These are phyloP conservation scores for Chrysomela aeneicollis DNA, from an alignment of 2,888 invertebrate genomes.

Conservation along the genomic window DNA sequence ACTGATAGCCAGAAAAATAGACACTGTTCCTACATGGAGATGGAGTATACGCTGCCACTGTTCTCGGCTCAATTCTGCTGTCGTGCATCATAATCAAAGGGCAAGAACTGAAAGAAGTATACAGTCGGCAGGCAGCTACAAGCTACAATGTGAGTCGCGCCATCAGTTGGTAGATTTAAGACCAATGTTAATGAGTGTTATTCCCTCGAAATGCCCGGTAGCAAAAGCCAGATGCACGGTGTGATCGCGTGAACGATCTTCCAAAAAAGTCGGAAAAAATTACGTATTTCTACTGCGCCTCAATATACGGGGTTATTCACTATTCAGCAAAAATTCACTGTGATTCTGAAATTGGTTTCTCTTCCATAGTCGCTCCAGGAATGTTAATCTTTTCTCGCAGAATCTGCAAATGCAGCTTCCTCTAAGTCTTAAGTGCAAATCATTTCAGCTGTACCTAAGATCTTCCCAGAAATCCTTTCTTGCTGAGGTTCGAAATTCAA, in stretches of 20 bases:
- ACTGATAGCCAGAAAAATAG: too few species aligned
- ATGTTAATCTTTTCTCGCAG: too few species aligned
- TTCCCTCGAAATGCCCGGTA: conserved; percentile 42
- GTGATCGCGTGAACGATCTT: conserved; percentile 43
- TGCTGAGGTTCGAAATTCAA: too few species aligned
- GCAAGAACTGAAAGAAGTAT: not conserved
- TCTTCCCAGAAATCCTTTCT: too few species aligned
- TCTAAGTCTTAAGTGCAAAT: too few species aligned
- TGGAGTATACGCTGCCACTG: too few species aligned
- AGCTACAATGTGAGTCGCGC: not conserved
- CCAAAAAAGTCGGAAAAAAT: conserved; percentile 17
- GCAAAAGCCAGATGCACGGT: conserved; percentile 43
- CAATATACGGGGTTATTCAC: not conserved
- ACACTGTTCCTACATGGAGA: too few species aligned
- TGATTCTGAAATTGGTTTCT: too few species aligned
- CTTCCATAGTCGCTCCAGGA: too few species aligned
- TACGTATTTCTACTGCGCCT: not conserved
- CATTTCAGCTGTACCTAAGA: too few species aligned
- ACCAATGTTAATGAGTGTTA: conserved; percentile 27
- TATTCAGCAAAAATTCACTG: too few species aligned
- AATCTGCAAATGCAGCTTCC: too few species aligned
- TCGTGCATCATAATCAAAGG: not conserved
- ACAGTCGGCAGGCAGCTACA: not conserved
- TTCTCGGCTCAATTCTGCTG: not conserved
- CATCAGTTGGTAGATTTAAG: conserved; percentile 18